Evolutionary conservation across 2,113 vertebrate species (phyloP), one percentile per base, ranked within the genome.

Genomic region (Plectropomus leopardus): DNA sequence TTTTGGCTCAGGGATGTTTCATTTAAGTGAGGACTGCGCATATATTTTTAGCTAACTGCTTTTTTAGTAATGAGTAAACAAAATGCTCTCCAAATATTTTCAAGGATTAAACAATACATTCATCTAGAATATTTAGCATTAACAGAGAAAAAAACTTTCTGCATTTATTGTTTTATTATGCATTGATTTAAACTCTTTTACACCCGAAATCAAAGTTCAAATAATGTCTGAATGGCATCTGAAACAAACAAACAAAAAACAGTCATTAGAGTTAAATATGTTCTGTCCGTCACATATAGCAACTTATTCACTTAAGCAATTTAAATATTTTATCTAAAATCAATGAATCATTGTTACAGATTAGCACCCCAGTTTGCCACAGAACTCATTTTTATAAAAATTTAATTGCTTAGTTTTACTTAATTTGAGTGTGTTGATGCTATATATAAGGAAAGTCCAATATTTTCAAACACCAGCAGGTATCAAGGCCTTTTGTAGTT

Each of bases 221-320:
- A 50, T 21, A 90, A 48, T 76, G 45, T 81, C 71, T 8, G 70
- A 67, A 92, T 88, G 23, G 83, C 75, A 75, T 86, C 91, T 92
- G 91, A 51, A 90, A 92, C 17, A 69, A 9, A 92, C 17, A 69
- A 9, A 67, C 71, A 67, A 28, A 76, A 81, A 61, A 14, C 19
- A 8, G 10, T 45, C 21, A 34, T 86, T 24, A 63, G 30, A 40
- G 5, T 24, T 21, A 8, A 47, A 68, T 10, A 48, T 40, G 28
- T 57, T n/a, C 3, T 53, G 50, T 7, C 16, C 11, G 10, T 55
- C 21, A 24, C 28, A 26, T 19, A 2, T 2, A 54, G 44, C 5
- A 42, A 28, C 34, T 44, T 17, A 16, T 4, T 40, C 7, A 2
- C 28, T 8, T 4, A 5, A n/a, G n/a, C 28, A 47, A 8, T 65